Conservation (phyloP, 2,113 vertebrate genomes). For the Rhabdornis inornatus region DNA sequence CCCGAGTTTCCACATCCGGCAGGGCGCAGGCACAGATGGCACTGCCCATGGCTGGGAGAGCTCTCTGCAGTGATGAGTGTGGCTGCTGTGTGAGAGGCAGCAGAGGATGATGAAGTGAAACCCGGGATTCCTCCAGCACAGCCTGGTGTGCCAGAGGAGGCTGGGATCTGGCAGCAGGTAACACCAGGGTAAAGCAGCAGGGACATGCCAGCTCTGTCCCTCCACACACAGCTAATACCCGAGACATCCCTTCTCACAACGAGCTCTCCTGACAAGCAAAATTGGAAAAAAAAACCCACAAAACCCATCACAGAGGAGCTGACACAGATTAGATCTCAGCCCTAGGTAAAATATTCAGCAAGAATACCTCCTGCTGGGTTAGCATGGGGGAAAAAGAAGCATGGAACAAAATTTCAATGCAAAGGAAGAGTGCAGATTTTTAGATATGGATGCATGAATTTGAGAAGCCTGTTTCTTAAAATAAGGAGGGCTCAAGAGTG, state of each 20-base stretch:
- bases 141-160: neutral
- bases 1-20: neutral
- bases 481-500: neutral
- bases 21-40: neutral
- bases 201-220: neutral
- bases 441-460: accelerated
- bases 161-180: neutral
- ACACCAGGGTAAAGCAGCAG: neutral
- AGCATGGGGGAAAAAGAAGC: neutral
- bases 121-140: neutral
- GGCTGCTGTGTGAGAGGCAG: neutral
- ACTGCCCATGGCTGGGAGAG: accelerated
- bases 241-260: neutral
- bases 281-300: neutral
- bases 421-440: neutral
- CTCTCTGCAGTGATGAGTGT: accelerated
- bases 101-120: neutral
- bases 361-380: neutral
- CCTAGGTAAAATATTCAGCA: neutral
- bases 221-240: accelerated
- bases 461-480: neutral
- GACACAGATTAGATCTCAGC: neutral
- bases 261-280: neutral
- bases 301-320: neutral
- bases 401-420: neutral